A percentile compares a stretch with the other conserved stretches of the same genome.
These are phyloP conservation scores for Ptilonorhynchus violaceus DNA, from an alignment of 2,113 vertebrate genomes.

Conservation along the genomic window DNA sequence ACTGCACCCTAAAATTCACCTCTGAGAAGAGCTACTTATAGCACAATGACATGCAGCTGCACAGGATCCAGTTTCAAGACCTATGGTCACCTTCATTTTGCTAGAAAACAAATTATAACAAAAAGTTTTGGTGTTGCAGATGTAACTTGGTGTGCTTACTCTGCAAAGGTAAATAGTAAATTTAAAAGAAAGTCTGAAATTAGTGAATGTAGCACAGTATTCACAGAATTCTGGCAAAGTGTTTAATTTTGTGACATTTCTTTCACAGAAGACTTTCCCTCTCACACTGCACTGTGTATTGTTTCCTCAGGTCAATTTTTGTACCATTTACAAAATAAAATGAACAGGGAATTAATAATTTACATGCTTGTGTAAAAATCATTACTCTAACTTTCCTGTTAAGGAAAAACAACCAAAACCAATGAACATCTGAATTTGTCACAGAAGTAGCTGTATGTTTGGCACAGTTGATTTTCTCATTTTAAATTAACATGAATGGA, in stretches of 20 bases:
- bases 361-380: not conserved
- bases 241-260: not conserved
- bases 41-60: not conserved
- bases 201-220: not conserved
- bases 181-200: not conserved
- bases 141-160: not conserved
- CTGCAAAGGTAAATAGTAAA: not conserved
- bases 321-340: not conserved
- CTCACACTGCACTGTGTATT: not conserved
- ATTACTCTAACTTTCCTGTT: not conserved
- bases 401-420: not conserved
- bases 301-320: not conserved
- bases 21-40: not conserved
- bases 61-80: not conserved
- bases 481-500: not conserved
- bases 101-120: not conserved
- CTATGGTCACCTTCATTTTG: not conserved
- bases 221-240: not conserved
- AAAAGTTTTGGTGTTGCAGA: fast-evolving
- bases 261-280: not conserved
- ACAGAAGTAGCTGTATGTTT: not conserved
- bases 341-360: not conserved
- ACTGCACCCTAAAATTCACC: not conserved
- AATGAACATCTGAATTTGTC: not conserved
- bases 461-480: not conserved